Evolutionary conservation across 2,113 vertebrate genomes (phyloP).

Genomic region (Origma solitaria): DNA sequence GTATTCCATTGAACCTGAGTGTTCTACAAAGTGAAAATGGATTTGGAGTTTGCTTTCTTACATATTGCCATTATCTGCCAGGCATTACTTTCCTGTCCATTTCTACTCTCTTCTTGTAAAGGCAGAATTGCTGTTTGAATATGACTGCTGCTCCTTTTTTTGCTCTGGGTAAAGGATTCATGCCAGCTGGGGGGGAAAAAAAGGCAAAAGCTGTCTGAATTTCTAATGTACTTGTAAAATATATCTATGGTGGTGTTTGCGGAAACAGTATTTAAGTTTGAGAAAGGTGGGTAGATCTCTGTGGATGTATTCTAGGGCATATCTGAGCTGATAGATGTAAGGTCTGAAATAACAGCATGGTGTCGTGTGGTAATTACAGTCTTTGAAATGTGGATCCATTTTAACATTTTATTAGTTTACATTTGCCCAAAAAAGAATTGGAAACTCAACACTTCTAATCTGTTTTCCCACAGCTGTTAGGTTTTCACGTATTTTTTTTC

Average conservation of each 20-base stretch:
- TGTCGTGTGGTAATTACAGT: constrained; percentile 61
- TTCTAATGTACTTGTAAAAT: background rate
- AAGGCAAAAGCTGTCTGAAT: background rate
- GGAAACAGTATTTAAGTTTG: background rate
- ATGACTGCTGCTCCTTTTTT: background rate
- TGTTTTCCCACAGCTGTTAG: constrained; percentile 53
- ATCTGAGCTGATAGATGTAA: background rate
- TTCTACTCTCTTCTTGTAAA: background rate
- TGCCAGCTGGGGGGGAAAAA: background rate
- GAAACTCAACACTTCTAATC: constrained; percentile 58
- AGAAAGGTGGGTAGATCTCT: background rate
- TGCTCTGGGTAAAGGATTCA: background rate
- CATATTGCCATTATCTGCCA: background rate
- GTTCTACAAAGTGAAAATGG: background rate
- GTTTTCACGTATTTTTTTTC: background rate
- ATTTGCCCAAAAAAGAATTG: constrained; percentile 52
- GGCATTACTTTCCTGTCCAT: background rate
- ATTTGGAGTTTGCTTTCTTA: background rate
- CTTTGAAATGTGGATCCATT: constrained; percentile 50
- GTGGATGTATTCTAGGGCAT: background rate
- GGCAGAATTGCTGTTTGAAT: background rate
- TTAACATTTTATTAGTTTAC: constrained; percentile 52
- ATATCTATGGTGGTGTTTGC: background rate
- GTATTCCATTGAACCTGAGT: background rate
- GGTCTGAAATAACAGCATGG: constrained; percentile 60